Evolutionary conservation across 2,888 invertebrate species (phyloP).

Genomic region (Sphaerophoria taeniata): DNA sequence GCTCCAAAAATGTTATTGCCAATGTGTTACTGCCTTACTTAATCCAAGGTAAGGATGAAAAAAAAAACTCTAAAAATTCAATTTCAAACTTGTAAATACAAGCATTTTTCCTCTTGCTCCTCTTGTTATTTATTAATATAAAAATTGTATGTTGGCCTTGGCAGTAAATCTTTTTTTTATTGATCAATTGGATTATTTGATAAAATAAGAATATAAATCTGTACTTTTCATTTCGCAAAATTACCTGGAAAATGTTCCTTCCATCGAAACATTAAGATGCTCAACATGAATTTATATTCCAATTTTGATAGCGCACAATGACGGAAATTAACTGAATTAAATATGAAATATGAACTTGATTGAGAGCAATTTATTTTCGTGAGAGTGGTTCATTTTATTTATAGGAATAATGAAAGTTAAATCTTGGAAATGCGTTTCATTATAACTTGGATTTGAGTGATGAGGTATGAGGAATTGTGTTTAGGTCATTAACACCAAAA

Average conservation of each 20-base stretch:
- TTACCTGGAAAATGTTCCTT: background rate
- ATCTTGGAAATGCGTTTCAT: background rate
- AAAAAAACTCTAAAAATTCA: background rate
- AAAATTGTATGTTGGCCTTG: background rate
- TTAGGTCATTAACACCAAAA: no score
- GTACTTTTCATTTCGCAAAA: conserved; percentile 1
- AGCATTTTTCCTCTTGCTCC: background rate
- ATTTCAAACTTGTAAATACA: background rate
- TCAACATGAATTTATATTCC: conserved; percentile 20
- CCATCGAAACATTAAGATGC: conserved; percentile 6
- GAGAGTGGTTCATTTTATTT: background rate
- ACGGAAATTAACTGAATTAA: conserved; percentile 1
- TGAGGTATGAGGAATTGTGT: background rate
- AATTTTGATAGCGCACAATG: background rate
- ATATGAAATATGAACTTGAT: conserved; percentile 19
- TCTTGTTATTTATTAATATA: background rate
- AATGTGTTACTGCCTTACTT: no score
- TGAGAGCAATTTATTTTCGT: conserved; percentile 17
- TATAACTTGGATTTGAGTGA: no score
- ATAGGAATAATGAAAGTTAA: background rate
- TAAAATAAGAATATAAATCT: conserved; percentile 18
- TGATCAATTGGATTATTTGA: conserved; percentile 51
- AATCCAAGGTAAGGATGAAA: background rate
- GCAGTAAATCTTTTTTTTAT: conserved; percentile 53
- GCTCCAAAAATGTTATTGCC: no score